Percentiles rank a stretch among this genome's conserved stretches.
phyloP scores from a whole-genome alignment of 2,797 vertebrate genomes.

The Hyperoplus immaculatus region DNA sequence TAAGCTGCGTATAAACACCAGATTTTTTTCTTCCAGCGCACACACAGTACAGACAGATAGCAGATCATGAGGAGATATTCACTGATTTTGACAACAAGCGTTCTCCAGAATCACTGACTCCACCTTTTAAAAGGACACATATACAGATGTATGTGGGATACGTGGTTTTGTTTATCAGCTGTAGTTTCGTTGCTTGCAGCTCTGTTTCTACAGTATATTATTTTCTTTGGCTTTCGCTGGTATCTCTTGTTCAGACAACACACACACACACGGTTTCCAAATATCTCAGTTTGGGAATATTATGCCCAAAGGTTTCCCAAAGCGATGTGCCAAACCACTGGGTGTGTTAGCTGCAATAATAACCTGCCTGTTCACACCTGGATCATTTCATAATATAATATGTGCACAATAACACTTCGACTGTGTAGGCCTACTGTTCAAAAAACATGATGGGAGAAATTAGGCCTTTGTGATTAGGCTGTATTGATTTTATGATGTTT shows the following conservation, averaged over 20 bases:
- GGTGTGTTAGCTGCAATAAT: conserved; percentile 17
- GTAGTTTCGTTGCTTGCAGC: background rate
- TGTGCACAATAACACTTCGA: background rate
- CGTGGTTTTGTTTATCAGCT: background rate
- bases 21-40: too few species aligned
- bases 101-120: too few species aligned
- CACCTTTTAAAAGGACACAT: too few species aligned
- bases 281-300: conserved; percentile 12
- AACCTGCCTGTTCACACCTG: background rate
- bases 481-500: background rate
- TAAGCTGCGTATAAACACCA: too few species aligned
- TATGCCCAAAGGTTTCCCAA: background rate
- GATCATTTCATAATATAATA: background rate
- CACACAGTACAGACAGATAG: too few species aligned
- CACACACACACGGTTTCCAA: background rate
- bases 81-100: too few species aligned
- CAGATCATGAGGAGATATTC: too few species aligned
- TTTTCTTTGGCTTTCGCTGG: background rate
- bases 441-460: background rate
- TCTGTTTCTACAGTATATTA: background rate
- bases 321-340: background rate
- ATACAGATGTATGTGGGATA: background rate
- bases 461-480: background rate
- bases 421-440: background rate
- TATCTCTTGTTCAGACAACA: conserved; percentile 48